Evolutionary conservation across 2,888 invertebrate genomes (phyloP).

Genomic region (Isotomurus palustris): DNA sequence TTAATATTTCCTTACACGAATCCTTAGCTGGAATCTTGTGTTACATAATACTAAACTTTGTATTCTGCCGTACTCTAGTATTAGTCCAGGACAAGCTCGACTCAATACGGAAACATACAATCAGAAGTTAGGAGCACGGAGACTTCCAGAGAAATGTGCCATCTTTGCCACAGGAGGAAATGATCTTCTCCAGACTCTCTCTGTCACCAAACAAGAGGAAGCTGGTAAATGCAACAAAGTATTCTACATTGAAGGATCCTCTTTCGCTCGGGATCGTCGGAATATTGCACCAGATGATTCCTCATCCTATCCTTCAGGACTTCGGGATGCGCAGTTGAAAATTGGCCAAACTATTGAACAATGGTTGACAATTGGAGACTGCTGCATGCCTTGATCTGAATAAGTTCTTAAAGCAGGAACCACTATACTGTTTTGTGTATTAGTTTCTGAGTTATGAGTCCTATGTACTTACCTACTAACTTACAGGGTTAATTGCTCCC

Average conservation of each 20-base stretch:
- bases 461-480: too few species aligned
- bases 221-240: slow-evolving; percentile 26
- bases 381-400: background rate
- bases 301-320: background rate
- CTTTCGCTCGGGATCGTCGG: background rate
- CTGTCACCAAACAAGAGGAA: slow-evolving; percentile 14
- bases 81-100: background rate
- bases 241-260: slow-evolving; percentile 20
- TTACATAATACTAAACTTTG: background rate
- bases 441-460: too few species aligned
- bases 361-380: slow-evolving; percentile 2
- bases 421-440: too few species aligned
- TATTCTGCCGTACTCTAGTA: background rate
- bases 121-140: background rate
- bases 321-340: background rate
- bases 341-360: background rate
- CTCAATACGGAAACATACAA: background rate
- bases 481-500: too few species aligned
- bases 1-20: background rate
- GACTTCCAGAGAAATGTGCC: slow-evolving; percentile 17
- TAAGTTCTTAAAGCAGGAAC: too few species aligned
- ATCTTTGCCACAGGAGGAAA: slow-evolving; percentile 24
- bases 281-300: background rate
- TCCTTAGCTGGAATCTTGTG: background rate
- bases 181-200: slow-evolving; percentile 20